Evolutionary conservation across 1,140 invertebrate species (phyloP).

Genomic region (Polypedilum pembai): DNA sequence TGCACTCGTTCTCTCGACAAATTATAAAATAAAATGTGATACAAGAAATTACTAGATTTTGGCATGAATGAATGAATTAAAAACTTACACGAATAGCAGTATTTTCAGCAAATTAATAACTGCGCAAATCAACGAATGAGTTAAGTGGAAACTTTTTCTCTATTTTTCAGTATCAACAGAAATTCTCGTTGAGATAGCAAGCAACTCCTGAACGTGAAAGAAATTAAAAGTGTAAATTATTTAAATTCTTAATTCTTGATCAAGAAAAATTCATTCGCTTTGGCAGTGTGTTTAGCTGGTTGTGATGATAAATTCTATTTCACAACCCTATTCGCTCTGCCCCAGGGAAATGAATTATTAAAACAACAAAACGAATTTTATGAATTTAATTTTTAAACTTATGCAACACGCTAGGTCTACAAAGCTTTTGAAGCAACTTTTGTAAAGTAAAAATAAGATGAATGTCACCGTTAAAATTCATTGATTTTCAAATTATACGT

Average conservation of each 20-base stretch:
- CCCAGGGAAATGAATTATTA: slow-evolving; percentile 8
- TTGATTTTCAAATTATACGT: not conserved
- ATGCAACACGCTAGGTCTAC: not conserved
- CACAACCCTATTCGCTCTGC: slow-evolving; percentile 25
- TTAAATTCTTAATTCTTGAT: not conserved
- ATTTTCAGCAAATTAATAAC: not conserved
- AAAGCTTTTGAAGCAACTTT: not conserved
- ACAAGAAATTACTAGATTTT: not conserved
- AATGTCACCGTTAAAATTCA: not conserved
- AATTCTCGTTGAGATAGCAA: not conserved
- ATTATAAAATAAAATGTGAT: not conserved
- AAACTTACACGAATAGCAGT: not conserved
- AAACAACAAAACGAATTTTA: not conserved
- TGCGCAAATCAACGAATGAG: not conserved
- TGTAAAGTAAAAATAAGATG: not conserved
- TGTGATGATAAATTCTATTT: not conserved
- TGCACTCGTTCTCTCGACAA: no score
- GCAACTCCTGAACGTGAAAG: not conserved
- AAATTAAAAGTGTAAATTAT: not conserved
- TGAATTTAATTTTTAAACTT: not conserved
- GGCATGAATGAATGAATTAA: not conserved
- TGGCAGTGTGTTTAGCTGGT: slow-evolving; percentile 28
- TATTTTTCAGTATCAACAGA: slow-evolving; percentile 12
- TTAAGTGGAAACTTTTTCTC: not conserved
- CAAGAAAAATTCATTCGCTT: not conserved